A percentile compares a stretch with the other conserved stretches of the same genome.
Conservation (phyloP, 2,797 vertebrate genomes). For the Danio choprae region DNA sequence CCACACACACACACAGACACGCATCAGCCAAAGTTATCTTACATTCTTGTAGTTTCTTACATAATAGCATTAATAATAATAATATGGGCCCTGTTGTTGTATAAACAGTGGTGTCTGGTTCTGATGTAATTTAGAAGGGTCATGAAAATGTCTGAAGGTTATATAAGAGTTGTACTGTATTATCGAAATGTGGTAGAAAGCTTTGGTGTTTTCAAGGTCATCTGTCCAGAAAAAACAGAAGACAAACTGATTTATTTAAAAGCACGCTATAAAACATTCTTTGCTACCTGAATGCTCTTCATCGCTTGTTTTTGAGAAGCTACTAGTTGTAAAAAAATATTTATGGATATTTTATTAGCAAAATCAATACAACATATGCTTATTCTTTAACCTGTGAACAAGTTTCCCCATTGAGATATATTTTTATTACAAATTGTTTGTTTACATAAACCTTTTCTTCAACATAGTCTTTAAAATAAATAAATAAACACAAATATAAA, state of each 20-base stretch:
- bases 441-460: too few species aligned
- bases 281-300: slow-evolving; percentile 10
- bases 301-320: neutral
- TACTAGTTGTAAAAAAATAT: neutral
- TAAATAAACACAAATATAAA: too few species aligned
- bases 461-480: too few species aligned
- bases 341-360: neutral
- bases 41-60: slow-evolving; percentile 6
- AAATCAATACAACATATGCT: too few species aligned
- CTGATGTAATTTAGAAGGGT: neutral
- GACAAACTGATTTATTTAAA: neutral
- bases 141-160: neutral
- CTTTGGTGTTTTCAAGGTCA: neutral
- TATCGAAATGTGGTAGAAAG: too few species aligned
- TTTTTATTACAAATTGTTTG: too few species aligned
- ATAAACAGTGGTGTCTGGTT: neutral
- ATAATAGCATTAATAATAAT: slow-evolving; percentile 17
- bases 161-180: neutral
- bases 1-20: too few species aligned
- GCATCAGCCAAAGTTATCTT: neutral
- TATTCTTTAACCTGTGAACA: too few species aligned
- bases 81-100: neutral
- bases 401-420: too few species aligned
- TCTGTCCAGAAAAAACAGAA: neutral
- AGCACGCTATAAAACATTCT: slow-evolving; percentile 7